Base-by-base conservation (phyloP, 1,140 invertebrate species). In the Drosophila takahashii region DNA sequence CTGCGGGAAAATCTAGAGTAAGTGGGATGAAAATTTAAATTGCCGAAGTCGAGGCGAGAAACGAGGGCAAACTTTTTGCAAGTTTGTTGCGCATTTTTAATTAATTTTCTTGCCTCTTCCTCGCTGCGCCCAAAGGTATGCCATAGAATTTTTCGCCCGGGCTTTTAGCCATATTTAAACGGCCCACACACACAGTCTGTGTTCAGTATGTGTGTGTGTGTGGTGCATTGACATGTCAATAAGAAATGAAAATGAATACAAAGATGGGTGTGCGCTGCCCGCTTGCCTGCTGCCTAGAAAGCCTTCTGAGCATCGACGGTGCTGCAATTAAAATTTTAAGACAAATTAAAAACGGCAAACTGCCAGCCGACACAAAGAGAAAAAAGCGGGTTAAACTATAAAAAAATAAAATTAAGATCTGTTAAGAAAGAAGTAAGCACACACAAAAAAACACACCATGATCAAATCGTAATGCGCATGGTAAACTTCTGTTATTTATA, bases 281-380 rank as follows among this genome's bases (percentile, higher is more conserved):
- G 66, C 50, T 70, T 69, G 67, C 42, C 64, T 70, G 64, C 51
- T 51, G 39, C 22, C 3, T 22, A 2, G 22, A 1, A 1, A 22
- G 50, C 59, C 48, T 45, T 62, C 58, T 44, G 56, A 61, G 13
- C 66, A 70, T 70, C 67, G 66, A 56, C 48, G 53, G 36, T 37
- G 61, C 71, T 70, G 84, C 84, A 80, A 86, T 86, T 86, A 87
- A 86, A 79, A 83, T 87, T 70, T 79, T 71, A 86, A 81, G 78
- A 81, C 66, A 89, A 83, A 86, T 89, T 79, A 79, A 89, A 86
- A 87, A 70, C 60, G 64, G 64, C 50, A 70, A 64, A 51, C 52
- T 62, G 57, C 59, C 58, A 34, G 15, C 6, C 22, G 7, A 22
- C 42, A 27, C 59, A 1, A 4, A 0, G 0, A 51, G 9, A 67